Conservation (phyloP, 2,113 vertebrate genomes). For the Anoura caudifer region DNA sequence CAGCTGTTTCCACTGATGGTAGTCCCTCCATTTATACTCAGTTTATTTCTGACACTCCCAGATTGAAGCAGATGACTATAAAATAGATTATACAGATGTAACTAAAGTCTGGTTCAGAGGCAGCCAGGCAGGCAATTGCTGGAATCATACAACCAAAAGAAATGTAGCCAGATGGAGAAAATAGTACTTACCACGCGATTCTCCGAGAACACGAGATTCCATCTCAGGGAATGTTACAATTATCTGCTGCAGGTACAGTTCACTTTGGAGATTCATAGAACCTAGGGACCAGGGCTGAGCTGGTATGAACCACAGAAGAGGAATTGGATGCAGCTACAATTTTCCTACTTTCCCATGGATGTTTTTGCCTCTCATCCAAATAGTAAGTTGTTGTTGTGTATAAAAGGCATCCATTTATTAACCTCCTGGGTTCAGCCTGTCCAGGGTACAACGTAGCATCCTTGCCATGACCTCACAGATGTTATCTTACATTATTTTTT, state of each 20-base stretch:
- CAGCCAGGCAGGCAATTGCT: neutral
- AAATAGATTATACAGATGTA: neutral
- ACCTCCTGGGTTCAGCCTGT: neutral
- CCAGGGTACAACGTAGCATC: accelerated
- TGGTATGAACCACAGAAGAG: neutral
- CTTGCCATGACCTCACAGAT: neutral
- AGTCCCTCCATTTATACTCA: neutral
- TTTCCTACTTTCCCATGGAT: neutral
- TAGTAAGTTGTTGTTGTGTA: neutral
- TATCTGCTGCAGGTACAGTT: neutral
- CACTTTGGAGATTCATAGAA: neutral
- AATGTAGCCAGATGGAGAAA: neutral
- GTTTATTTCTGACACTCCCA: neutral
- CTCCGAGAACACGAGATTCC: neutral
- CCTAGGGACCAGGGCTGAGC: too few relatives aligned
- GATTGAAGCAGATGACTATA: neutral
- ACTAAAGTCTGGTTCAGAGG: neutral
- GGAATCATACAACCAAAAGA: neutral
- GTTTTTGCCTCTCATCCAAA: neutral
- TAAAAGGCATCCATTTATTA: neutral
- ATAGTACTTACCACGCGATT: neutral
- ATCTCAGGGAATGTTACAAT: neutral
- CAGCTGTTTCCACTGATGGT: neutral
- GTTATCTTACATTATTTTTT: neutral
- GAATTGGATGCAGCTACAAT: neutral